Percentiles rank a stretch among this genome's conserved stretches.
Evolutionary conservation across 2,113 vertebrate genomes (phyloP).

Genomic region (Entelurus aequoreus): DNA sequence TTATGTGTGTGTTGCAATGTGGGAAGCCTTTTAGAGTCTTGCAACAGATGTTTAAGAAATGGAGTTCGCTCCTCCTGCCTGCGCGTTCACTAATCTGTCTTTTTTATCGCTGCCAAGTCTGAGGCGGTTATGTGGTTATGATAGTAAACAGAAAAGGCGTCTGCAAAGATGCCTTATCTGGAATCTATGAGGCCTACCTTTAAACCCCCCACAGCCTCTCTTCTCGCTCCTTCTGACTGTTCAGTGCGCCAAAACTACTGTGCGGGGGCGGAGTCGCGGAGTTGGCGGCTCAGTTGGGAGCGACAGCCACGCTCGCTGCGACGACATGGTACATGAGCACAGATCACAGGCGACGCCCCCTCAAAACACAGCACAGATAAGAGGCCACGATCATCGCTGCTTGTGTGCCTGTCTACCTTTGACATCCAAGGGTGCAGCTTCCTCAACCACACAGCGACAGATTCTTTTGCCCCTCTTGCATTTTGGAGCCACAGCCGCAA

Average conservation of each 20-base stretch:
- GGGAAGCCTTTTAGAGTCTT: slow-evolving; percentile 26
- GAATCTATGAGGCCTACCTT: slow-evolving; percentile 61
- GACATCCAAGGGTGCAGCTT: slow-evolving; percentile 39
- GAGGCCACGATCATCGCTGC: slow-evolving; percentile 48
- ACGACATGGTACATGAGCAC: slow-evolving; percentile 62
- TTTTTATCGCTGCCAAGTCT: slow-evolving; percentile 67
- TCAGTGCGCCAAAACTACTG: slow-evolving; percentile 47
- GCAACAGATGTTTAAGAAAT: slow-evolving; percentile 50
- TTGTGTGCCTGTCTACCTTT: slow-evolving; percentile 54
- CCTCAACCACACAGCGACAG: slow-evolving; percentile 44
- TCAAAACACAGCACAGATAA: slow-evolving; percentile 66
- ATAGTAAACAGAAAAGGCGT: slow-evolving; percentile 67
- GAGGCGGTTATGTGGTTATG: slow-evolving; percentile 66
- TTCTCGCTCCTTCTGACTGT: slow-evolving; percentile 38
- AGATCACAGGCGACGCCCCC: slow-evolving; percentile 69
- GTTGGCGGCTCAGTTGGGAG: slow-evolving; percentile 60
- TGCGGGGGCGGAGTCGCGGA: slow-evolving; percentile 54
- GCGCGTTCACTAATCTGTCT: slow-evolving; percentile 57
- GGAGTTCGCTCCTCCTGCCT: slow-evolving; percentile 45
- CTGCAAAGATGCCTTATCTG: slow-evolving; percentile 66
- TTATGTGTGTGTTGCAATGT: slow-evolving; percentile 24
- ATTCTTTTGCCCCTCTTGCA: slow-evolving; percentile 46
- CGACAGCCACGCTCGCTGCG: slow-evolving; percentile 62
- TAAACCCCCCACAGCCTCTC: slow-evolving; percentile 29
- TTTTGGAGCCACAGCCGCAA: slow-evolving; percentile 41